Percentiles rank a stretch among this genome's conserved stretches.
These are phyloP conservation scores for Glaucopsyche alexis DNA, from an alignment of 2,888 invertebrate genomes.

Conservation along the genomic window DNA sequence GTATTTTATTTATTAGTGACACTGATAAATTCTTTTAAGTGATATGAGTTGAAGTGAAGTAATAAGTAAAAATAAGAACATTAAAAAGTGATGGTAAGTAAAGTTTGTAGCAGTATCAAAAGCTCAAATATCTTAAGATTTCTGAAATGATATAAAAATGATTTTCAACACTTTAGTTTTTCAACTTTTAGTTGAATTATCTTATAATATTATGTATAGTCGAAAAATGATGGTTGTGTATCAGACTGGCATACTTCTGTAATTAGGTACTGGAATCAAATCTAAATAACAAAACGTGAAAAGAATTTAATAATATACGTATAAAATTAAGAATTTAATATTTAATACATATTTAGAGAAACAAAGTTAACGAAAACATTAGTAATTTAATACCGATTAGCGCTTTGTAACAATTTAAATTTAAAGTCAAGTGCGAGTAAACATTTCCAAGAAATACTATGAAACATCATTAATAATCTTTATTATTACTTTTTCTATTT, in stretches of 20 bases:
- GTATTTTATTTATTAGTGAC: not conserved
- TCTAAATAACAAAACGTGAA: too few relatives aligned
- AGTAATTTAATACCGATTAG: not conserved
- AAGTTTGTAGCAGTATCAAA: not conserved
- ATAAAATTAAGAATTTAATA: too few relatives aligned
- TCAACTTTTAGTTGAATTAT: too few relatives aligned
- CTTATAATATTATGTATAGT: too few relatives aligned
- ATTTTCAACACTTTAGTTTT: too few relatives aligned
- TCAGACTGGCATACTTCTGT: too few relatives aligned
- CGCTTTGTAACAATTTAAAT: not conserved
- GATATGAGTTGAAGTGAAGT: not conserved
- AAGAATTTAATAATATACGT: too few relatives aligned
- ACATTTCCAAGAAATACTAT: not conserved
- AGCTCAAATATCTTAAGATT: not conserved
- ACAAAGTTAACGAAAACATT: not conserved
- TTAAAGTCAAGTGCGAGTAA: not conserved
- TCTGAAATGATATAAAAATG: too few relatives aligned
- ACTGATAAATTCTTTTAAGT: not conserved
- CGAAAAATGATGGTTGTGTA: too few relatives aligned
- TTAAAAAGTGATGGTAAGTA: constrained; percentile 11
- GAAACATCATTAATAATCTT: not conserved
- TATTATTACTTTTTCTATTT: not conserved
- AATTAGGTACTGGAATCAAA: too few relatives aligned
- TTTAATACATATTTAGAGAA: too few relatives aligned
- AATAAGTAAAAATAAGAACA: not conserved